These are phyloP conservation scores for Camptogramma bilineatum DNA, from an alignment of 2,888 invertebrate species.

Conservation along the genomic window DNA sequence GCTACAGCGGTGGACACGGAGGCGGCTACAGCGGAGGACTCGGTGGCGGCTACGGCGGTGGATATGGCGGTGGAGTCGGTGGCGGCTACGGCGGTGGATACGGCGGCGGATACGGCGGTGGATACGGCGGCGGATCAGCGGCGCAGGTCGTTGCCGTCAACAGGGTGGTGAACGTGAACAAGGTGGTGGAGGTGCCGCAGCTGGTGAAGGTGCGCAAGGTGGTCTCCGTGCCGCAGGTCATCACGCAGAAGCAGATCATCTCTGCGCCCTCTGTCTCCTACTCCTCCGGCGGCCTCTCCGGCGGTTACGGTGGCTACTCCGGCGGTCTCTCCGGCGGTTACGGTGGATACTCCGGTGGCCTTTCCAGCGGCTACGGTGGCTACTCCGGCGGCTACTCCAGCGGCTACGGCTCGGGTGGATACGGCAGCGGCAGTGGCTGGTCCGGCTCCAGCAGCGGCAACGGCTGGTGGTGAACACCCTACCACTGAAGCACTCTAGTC, in stretches of 20 bases:
- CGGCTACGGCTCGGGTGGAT: constrained; percentile 28
- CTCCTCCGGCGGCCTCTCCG: constrained; percentile 27
- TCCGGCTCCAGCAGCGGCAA: constrained; percentile 24
- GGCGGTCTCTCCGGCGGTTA: constrained; percentile 30
- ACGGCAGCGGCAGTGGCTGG: constrained; percentile 27
- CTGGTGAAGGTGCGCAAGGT: constrained; percentile 50
- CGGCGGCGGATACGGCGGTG: constrained; percentile 37
- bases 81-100: constrained; percentile 39
- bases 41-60: constrained; percentile 37
- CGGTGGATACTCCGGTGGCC: constrained; percentile 28
- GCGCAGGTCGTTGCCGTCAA: constrained; percentile 55
- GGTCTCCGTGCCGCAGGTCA: constrained; percentile 46
- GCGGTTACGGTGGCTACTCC: constrained; percentile 28
- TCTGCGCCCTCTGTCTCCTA: constrained; percentile 42
- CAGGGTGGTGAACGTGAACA: constrained; percentile 58
- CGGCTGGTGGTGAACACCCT: constrained; percentile 46
- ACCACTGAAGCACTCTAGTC: constrained; percentile 27
- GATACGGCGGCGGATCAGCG: constrained; percentile 45
- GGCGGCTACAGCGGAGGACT: constrained; percentile 32
- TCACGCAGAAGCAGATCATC: constrained; percentile 45
- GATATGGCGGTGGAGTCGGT: constrained; percentile 45
- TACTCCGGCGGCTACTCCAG: constrained; percentile 33
- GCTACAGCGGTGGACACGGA: constrained; percentile 28
- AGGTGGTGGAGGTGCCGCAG: constrained; percentile 52
- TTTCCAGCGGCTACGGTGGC: constrained; percentile 23